Evolutionary conservation across 2,113 vertebrate species (phyloP).

Genomic region (Bos javanicus): DNA sequence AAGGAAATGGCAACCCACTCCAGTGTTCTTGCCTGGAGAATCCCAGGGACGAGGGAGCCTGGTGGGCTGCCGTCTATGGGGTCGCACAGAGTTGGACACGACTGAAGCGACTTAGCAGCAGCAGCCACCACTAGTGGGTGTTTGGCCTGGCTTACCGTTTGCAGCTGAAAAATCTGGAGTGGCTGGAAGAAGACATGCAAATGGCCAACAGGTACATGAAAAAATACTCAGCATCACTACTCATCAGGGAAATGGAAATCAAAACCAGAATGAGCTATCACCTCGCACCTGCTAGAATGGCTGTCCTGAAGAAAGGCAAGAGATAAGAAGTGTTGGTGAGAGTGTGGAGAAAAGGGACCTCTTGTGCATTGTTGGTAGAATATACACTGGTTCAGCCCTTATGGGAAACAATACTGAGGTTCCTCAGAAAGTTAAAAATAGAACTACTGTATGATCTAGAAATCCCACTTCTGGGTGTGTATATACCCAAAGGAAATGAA

Average conservation of each 20-base stretch:
- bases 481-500: background rate
- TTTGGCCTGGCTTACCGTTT: background rate
- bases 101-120: too few species aligned
- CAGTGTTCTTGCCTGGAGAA: too few species aligned
- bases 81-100: too few species aligned
- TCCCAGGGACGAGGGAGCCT: too few species aligned
- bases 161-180: background rate
- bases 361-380: background rate
- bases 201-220: background rate
- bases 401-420: background rate
- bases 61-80: too few species aligned
- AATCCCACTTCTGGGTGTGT: background rate
- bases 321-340: background rate
- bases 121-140: background rate
- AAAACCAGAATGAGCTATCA: background rate
- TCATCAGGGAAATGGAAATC: background rate
- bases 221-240: background rate
- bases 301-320: background rate
- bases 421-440: background rate
- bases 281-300: background rate
- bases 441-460: background rate
- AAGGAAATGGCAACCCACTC: too few species aligned
- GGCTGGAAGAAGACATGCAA: background rate
- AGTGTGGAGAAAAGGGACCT: background rate
- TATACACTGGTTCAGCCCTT: background rate